A percentile compares a stretch with the other conserved stretches of the same genome.
These are phyloP conservation scores for Drosophila sturtevanti DNA, from an alignment of 1,140 invertebrate genomes.

Conservation along the genomic window DNA sequence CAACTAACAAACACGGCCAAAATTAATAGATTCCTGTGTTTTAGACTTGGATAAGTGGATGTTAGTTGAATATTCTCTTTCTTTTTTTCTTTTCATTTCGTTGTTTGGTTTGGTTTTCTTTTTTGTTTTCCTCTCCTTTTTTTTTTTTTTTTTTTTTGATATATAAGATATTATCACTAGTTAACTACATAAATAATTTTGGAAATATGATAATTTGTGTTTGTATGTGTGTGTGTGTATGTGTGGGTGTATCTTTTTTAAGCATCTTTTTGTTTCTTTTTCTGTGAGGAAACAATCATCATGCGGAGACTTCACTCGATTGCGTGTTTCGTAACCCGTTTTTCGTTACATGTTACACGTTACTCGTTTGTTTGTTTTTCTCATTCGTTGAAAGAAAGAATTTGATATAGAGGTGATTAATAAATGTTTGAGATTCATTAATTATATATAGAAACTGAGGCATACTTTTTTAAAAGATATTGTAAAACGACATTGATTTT, in stretches of 20 bases:
- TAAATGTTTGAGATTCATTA: constrained; percentile 70
- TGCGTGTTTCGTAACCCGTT: constrained; percentile 15
- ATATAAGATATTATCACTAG: neutral
- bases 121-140: too few species aligned
- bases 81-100: neutral
- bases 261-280: neutral
- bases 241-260: neutral
- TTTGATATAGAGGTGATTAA: constrained; percentile 62
- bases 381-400: constrained; percentile 76
- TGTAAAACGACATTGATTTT: constrained; percentile 92
- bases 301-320: constrained; percentile 23
- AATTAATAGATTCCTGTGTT: constrained; percentile 56
- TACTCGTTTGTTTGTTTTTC: constrained; percentile 46
- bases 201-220: neutral
- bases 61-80: constrained; percentile 30
- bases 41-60: constrained; percentile 18
- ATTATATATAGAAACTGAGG: constrained; percentile 79
- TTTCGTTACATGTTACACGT: constrained; percentile 33
- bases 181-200: neutral
- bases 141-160: neutral
- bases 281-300: constrained; percentile 42
- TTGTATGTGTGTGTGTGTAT: neutral
- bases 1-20: constrained; percentile 58
- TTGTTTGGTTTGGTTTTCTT: too few species aligned
- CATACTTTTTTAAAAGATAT: constrained; percentile 92